These are phyloP conservation scores for Rhadinocentrus ornatus DNA, from an alignment of 2,797 vertebrate species.

Conservation along the genomic window DNA sequence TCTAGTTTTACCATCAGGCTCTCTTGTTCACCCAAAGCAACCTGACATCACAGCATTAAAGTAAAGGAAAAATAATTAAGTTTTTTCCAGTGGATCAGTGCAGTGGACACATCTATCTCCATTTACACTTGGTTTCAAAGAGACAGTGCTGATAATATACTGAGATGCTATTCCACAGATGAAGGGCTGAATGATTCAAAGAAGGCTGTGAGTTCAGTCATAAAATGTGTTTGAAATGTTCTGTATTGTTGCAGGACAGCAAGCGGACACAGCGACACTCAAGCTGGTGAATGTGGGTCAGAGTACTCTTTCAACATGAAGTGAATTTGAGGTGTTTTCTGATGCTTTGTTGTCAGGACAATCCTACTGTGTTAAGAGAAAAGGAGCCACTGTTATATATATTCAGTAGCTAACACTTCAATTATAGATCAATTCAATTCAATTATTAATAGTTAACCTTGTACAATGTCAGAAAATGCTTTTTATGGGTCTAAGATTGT, in stretches of 20 bases:
- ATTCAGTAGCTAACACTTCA: not conserved
- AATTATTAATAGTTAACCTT: not conserved
- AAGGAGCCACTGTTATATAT: not conserved
- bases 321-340: constrained; percentile 1
- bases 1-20: constrained; percentile 60
- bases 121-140: constrained; percentile 14
- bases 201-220: constrained; percentile 2
- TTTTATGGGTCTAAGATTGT: not conserved
- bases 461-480: not conserved
- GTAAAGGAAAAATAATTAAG: constrained; percentile 29
- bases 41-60: constrained; percentile 21
- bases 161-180: constrained; percentile 4
- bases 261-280: not conserved
- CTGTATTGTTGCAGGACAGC: not conserved
- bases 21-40: constrained; percentile 18
- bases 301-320: not conserved
- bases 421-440: not conserved
- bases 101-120: constrained; percentile 6
- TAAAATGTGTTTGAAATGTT: not conserved
- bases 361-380: not conserved
- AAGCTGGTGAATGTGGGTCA: not conserved
- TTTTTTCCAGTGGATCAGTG: constrained; percentile 8
- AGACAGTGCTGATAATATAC: constrained; percentile 1
- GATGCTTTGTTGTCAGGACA: constrained; percentile 3
- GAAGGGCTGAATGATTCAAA: not conserved